Base-by-base conservation (phyloP, 2,113 vertebrate species). In the Rhinoderma darwinii region DNA sequence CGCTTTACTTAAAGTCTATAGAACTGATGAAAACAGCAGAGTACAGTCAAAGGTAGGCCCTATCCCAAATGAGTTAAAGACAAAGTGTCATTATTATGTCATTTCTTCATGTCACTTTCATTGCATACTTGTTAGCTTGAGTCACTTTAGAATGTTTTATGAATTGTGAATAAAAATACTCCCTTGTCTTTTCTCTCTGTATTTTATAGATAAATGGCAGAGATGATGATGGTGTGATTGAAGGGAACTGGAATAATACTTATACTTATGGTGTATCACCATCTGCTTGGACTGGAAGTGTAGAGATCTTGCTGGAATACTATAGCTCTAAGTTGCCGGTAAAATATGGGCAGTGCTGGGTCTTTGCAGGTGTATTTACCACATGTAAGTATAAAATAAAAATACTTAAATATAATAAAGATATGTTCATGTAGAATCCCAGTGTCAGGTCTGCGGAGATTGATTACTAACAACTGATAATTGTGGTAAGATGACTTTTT, bases 271-370 rank as follows among this genome's bases (percentile, higher is more conserved):
- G 98, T 0, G 94, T 99, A 0, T 90, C 98, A 4, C 98, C 98
- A 32, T 99, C 97, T 1, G 95, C 97, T 89, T 99, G 98, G 98
- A 99, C 97, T 0, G 97, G 97, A 88, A 99, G 98, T 18, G 95
- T 97, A 0, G 97, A 99, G 79, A 99, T 99, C 90, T 94, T 99
- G 6, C 82, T 97, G 88, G 93, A 92, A 88, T 99, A 97, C 30
- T 89, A 88, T 73, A 92, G 90, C 73, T 95, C 94, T 44, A 88
- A 89, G 75, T 89, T 88, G 37, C 95, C 98, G 0, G 96, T 99
- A 25, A 91, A 92, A 63, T 99, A 97, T 0, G 97, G 97, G 18
- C 98, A 99, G 87, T 99, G 98, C 91, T 99, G 98, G 98, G 98
- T 99, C 91, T 99, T 96, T 39, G 96, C 98, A 0, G 97, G 96